Evolutionary conservation across 1,140 invertebrate genomes (phyloP).

Genomic region (Caenorhabditis latens): DNA sequence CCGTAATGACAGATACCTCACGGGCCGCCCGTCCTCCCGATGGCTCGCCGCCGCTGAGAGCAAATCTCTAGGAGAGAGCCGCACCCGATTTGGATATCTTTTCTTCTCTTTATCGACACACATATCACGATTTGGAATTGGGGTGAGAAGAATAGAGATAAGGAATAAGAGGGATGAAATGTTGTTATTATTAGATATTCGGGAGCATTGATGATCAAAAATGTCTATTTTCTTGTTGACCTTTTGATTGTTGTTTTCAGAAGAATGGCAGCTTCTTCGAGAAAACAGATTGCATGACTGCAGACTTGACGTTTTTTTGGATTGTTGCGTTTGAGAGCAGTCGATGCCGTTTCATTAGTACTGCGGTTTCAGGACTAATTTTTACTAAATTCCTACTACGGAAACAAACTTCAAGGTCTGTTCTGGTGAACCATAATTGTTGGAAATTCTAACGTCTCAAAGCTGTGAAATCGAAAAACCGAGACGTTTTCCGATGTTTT

Average conservation of each 20-base stretch:
- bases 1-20: slow-evolving; percentile 48
- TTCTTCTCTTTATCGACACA: neutral
- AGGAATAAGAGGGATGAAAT: neutral
- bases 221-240: neutral
- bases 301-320: neutral
- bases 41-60: neutral
- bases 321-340: too few relatives aligned
- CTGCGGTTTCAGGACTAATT: too few relatives aligned
- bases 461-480: too few relatives aligned
- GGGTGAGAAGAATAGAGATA: neutral
- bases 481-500: too few relatives aligned
- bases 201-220: too few relatives aligned
- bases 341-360: too few relatives aligned
- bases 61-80: slow-evolving; percentile 15
- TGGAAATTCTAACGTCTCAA: too few relatives aligned
- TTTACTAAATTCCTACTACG: too few relatives aligned
- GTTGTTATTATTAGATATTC: too few relatives aligned
- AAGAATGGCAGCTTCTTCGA: neutral
- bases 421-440: too few relatives aligned
- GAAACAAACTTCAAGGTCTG: too few relatives aligned
- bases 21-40: neutral
- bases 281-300: neutral
- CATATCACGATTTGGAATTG: slow-evolving; percentile 37
- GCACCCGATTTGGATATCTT: slow-evolving; percentile 34
- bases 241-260: neutral